Conservation (phyloP, 2,888 invertebrate species). For the Chouioia cunea region DNA sequence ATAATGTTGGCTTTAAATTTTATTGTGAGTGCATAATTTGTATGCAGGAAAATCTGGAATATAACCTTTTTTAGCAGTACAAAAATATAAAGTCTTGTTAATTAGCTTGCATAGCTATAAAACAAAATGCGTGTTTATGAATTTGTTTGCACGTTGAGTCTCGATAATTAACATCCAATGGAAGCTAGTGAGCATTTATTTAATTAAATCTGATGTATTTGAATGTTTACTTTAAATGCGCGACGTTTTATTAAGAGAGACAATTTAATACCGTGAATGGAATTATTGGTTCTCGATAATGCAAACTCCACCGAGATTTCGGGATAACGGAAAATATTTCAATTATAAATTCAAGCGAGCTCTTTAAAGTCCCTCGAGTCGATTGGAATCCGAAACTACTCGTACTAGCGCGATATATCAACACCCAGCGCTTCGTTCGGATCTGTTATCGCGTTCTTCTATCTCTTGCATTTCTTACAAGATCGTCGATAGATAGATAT, state of each 20-base stretch:
- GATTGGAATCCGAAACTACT: conserved; percentile 10
- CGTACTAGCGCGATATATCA: conserved; percentile 30
- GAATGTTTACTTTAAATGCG: too few species aligned
- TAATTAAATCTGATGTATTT: too few species aligned
- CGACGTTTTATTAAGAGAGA: background rate
- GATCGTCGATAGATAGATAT: conserved; percentile 49
- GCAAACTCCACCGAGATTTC: conserved; percentile 20
- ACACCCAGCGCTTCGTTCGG: conserved; percentile 3
- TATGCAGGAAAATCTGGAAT: background rate
- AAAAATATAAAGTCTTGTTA: conserved; percentile 4
- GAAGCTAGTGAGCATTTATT: too few species aligned
- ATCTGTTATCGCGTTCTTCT: conserved; percentile 33
- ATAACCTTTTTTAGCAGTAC: background rate
- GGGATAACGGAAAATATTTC: conserved; percentile 43
- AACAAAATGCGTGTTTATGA: background rate
- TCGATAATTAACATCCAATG: too few species aligned
- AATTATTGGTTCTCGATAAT: conserved; percentile 37
- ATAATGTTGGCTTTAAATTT: conserved; percentile 2
- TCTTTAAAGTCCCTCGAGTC: conserved; percentile 22
- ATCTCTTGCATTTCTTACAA: conserved; percentile 51
- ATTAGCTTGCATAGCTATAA: background rate
- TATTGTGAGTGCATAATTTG: conserved; percentile 1
- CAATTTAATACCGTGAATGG: background rate
- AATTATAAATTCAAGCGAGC: conserved; percentile 43
- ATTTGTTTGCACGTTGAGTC: background rate